These are phyloP conservation scores for Piaya cayana DNA, from an alignment of 2,113 vertebrate genomes.

Conservation along the genomic window DNA sequence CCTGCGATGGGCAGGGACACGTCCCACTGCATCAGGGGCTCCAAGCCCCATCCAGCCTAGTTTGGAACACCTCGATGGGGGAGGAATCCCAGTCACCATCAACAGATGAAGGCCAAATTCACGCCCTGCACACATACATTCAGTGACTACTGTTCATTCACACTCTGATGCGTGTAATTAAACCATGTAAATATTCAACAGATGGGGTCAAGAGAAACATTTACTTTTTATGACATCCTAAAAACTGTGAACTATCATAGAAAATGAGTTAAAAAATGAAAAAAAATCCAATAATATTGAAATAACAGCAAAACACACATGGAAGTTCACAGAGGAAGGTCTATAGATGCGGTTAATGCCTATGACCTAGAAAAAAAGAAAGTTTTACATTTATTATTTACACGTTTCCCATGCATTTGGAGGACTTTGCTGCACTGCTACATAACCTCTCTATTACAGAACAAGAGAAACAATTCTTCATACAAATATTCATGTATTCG, in stretches of 20 bases:
- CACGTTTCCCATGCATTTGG: neutral
- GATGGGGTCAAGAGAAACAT: neutral
- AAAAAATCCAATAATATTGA: neutral
- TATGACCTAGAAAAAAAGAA: neutral
- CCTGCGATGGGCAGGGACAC: too few relatives aligned
- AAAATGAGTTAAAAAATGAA: neutral
- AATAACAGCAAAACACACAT: neutral
- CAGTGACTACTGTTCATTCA: neutral
- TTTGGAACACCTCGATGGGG: too few relatives aligned
- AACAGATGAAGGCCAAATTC: accelerated
- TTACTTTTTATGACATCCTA: accelerated
- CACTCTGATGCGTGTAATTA: neutral
- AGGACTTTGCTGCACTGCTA: neutral
- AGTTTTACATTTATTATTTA: neutral
- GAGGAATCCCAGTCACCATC: too few relatives aligned
- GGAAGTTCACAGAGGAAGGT: neutral
- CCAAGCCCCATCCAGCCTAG: too few relatives aligned
- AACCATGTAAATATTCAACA: neutral
- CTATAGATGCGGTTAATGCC: neutral
- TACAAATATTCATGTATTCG: accelerated
- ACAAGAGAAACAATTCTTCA: neutral
- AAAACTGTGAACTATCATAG: neutral
- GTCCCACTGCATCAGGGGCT: too few relatives aligned
- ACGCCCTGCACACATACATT: neutral
- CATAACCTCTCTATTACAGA: neutral